Evolutionary conservation across 2,888 invertebrate genomes (phyloP), one percentile per base, ranked within the genome.

Genomic region (Drosophila anomelani): DNA sequence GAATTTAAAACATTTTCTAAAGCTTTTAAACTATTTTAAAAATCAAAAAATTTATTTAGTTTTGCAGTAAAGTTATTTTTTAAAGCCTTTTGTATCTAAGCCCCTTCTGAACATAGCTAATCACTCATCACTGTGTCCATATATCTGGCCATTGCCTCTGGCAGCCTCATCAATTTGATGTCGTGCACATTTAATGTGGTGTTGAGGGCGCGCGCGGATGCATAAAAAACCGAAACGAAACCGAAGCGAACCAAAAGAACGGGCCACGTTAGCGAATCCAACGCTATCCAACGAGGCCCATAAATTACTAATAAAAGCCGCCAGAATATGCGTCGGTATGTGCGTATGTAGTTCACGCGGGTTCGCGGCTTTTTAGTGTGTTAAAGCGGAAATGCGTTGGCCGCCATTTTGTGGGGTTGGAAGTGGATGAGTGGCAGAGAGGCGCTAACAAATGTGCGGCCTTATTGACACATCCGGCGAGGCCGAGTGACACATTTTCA

Each of bases 111-210:
- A 53, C 54, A n/a, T 23, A 23, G 63, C 51, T 29, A 44, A 44
- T 44, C 20, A 0, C 29, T 13, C 64, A 66, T 5, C 62, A 32
- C 62, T 72, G 57, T 56, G 41, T 44, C 66, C 64, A 67, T 72
- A 62, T 80, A 78, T 64, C 53, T 49, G 77, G 72, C 68, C 81
- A 62, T 58, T 71, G 55, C 44, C 77, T 55, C 70, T 70, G 79
- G 79, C 80, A 77, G 80, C 60, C 76, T 82, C 84, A 85, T 85
- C 87, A 87, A 85, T 85, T 85, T 85, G 80, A 80, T 82, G 87
- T 76, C 59, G 73, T 78, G 77, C 83, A 75, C 74, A 84, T 81
- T 85, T 78, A 79, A 83, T 81, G 86, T 68, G 84, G 84, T 84
- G 83, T 81, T 73, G 76, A 83, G 76, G 68, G 63, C 58, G 74